These are phyloP conservation scores for Pterocles orientalis DNA, from an alignment of 2,113 vertebrate genomes.

Conservation along the genomic window DNA sequence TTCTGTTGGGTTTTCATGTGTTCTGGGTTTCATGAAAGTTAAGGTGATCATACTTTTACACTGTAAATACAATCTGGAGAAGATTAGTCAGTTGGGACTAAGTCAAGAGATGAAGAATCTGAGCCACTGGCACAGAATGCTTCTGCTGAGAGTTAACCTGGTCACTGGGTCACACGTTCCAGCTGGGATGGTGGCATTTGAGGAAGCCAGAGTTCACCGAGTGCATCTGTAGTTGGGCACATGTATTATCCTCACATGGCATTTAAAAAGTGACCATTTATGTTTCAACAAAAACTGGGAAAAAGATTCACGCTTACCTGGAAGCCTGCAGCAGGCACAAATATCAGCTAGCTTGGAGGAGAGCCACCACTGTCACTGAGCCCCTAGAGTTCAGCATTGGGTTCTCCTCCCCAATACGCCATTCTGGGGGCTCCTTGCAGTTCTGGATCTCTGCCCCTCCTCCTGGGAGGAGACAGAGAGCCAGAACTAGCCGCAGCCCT, in stretches of 20 bases:
- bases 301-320: constrained; percentile 66
- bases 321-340: constrained; percentile 92
- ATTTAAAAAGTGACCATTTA: background rate
- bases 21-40: background rate
- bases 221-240: background rate
- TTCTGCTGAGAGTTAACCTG: background rate
- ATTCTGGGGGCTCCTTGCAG: constrained; percentile 82
- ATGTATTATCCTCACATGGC: accelerated
- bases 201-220: background rate
- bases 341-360: constrained; percentile 92
- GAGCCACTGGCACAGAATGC: background rate
- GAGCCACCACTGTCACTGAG: constrained; percentile 87
- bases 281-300: background rate
- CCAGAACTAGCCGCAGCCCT: constrained; percentile 83
- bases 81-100: background rate
- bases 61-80: background rate
- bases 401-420: constrained; percentile 80
- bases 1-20: background rate
- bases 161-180: background rate
- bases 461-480: constrained; percentile 87
- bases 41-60: background rate
- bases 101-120: background rate
- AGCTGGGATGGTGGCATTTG: background rate
- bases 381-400: constrained; percentile 85
- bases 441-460: constrained; percentile 83